Evolutionary conservation across 2,113 vertebrate species (phyloP).

Genomic region (Sebastes schlegelii): DNA sequence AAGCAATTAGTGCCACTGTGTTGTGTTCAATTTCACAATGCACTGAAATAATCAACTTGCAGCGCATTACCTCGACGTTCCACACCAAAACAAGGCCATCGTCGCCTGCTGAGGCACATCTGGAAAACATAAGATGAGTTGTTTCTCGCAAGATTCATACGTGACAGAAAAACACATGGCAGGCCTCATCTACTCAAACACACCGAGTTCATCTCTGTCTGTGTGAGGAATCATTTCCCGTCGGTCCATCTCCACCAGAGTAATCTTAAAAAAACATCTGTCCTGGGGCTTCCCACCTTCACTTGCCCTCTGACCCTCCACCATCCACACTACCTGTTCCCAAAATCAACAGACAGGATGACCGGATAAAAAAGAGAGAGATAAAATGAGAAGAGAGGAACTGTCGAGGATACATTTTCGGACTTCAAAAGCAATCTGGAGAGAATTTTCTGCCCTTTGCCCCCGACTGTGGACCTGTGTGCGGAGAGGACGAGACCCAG

Average conservation of each 20-base stretch:
- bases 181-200: constrained; percentile 29
- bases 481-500: constrained; percentile 88
- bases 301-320: constrained; percentile 85
- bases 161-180: constrained; percentile 6
- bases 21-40: not conserved
- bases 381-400: constrained; percentile 74
- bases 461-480: constrained; percentile 86
- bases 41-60: not conserved
- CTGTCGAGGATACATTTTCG: constrained; percentile 87
- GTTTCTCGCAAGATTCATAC: not conserved
- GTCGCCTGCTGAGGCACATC: constrained; percentile 96
- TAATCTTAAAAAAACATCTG: constrained; percentile 69
- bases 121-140: constrained; percentile 63
- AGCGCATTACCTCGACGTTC: constrained; percentile 89
- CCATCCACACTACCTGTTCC: constrained; percentile 69
- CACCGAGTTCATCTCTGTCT: constrained; percentile 28
- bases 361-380: constrained; percentile 80
- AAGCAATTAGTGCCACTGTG: constrained; percentile 31
- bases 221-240: constrained; percentile 58
- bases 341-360: constrained; percentile 76
- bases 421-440: constrained; percentile 93
- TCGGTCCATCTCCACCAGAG: constrained; percentile 8
- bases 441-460: constrained; percentile 94
- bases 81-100: constrained; percentile 93
- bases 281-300: constrained; percentile 82